Percentiles rank a stretch among this genome's conserved stretches.
Evolutionary conservation across 2,888 invertebrate genomes (phyloP).

Genomic region (Xylophagus ater): DNA sequence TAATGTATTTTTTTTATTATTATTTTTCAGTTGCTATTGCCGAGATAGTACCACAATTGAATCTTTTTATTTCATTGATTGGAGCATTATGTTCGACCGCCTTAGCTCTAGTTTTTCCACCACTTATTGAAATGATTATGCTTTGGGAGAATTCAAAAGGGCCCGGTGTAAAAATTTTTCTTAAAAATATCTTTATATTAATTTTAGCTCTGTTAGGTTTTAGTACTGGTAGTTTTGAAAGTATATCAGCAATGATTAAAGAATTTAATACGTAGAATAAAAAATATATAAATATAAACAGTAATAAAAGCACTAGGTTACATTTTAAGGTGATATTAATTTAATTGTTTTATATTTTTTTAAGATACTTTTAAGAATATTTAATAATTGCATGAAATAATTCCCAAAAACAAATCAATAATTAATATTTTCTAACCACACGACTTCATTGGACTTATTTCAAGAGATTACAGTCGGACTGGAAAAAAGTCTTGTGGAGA

Average conservation of each 20-base stretch:
- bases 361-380: too few relatives aligned
- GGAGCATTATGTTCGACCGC: slow-evolving; percentile 84
- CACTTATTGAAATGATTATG: slow-evolving; percentile 69
- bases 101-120: slow-evolving; percentile 78
- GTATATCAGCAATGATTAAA: slow-evolving; percentile 47
- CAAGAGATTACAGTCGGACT: too few relatives aligned
- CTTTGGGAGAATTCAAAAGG: slow-evolving; percentile 49
- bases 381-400: too few relatives aligned
- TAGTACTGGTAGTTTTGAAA: slow-evolving; percentile 63
- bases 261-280: slow-evolving; percentile 21
- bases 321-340: slow-evolving; percentile 11
- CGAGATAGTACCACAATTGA: slow-evolving; percentile 73
- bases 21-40: slow-evolving; percentile 64
- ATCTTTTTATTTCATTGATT: slow-evolving; percentile 80
- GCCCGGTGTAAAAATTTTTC: slow-evolving; percentile 37
- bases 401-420: too few relatives aligned
- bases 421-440: too few relatives aligned
- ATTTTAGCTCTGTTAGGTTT: slow-evolving; percentile 58
- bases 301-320: not conserved
- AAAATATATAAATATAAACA: not conserved
- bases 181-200: slow-evolving; percentile 55
- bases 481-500: too few relatives aligned
- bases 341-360: too few relatives aligned
- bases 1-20: slow-evolving; percentile 11
- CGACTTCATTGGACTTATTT: too few relatives aligned